phyloP scores from a whole-genome alignment of 2,797 vertebrate species.

The Crocidura indochinensis region DNA sequence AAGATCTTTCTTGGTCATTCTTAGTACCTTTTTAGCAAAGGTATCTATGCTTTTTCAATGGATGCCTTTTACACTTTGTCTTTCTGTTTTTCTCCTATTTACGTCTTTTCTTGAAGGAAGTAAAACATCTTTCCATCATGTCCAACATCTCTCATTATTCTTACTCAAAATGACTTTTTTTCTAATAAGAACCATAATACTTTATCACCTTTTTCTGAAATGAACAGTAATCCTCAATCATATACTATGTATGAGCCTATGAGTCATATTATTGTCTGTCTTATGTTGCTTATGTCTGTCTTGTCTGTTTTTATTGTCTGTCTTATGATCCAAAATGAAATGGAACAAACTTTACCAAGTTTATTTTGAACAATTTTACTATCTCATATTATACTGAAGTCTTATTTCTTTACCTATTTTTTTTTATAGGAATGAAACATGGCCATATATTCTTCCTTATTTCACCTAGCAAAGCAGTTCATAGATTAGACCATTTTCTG shows the following conservation, averaged over 20 bases:
- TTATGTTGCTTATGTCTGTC: not conserved
- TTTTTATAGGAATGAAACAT: not conserved
- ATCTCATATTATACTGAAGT: not conserved
- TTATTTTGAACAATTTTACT: not conserved
- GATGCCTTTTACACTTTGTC: not conserved
- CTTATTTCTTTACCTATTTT: not conserved
- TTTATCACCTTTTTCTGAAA: too few species aligned
- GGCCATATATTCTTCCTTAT: not conserved
- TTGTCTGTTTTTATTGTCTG: not conserved
- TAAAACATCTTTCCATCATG: not conserved
- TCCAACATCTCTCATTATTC: not conserved
- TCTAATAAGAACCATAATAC: not conserved
- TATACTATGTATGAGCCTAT: too few species aligned
- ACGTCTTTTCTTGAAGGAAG: not conserved
- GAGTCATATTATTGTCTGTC: too few species aligned
- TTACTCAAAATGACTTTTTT: not conserved
- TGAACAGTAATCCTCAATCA: too few species aligned
- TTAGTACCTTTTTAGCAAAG: not conserved
- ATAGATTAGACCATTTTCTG: not conserved
- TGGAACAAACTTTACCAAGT: not conserved
- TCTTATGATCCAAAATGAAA: not conserved
- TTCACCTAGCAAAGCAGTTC: not conserved
- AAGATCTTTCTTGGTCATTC: not conserved
- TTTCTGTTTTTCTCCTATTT: not conserved
- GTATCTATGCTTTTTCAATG: not conserved